Evolutionary conservation across 2,113 vertebrate species (phyloP), one percentile per base, ranked within the genome.

Genomic region (Cryptomyrus ogoouensis): DNA sequence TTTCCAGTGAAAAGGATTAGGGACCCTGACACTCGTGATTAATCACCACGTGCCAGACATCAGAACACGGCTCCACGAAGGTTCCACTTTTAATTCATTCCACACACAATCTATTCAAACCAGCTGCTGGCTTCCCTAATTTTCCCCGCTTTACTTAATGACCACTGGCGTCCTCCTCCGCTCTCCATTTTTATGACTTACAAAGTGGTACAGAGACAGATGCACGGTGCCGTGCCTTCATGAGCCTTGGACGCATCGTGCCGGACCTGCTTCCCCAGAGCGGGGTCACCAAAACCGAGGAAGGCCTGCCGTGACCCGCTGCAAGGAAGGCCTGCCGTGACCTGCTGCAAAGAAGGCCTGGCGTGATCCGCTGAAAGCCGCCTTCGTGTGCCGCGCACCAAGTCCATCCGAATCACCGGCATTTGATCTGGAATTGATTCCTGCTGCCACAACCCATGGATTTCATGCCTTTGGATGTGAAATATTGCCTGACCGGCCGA

Each of bases 11-110:
- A 97, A 97, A 93, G 97, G 96, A 97, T 97, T 97, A 97, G 96
- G 95, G 96, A 96, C 97, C 97, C 96, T 98, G 98, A 98, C 97
- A 97, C 95, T 95, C 96, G 93, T 98, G 98, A 98, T 99, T 98
- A 98, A 98, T 99, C 97, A 97, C 97, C 94, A 47, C 91, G 94
- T 95, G 96, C 96, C 97, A 97, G 97, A 97, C 96, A 95, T 96
- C 96, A 97, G 97, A 97, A 95, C 96, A 95, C 94, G 91, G 95
- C 95, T 95, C 93, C 35, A 96, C 96, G 97, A 98, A 95, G 96
- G 95, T 94, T 96, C 97, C 96, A 96, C 96, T 96, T 95, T 42
- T 94, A 97, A 97, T 94, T 90, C 96, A 97, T 96, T 96, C 97
- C 90, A 91, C 91, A 92, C 90, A 93, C 97, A 97, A 97, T 98